Percentiles rank a stretch among this genome's conserved stretches.
Evolutionary conservation across 2,797 vertebrate genomes (phyloP).

Genomic region (Halcyon smyrnensis): DNA sequence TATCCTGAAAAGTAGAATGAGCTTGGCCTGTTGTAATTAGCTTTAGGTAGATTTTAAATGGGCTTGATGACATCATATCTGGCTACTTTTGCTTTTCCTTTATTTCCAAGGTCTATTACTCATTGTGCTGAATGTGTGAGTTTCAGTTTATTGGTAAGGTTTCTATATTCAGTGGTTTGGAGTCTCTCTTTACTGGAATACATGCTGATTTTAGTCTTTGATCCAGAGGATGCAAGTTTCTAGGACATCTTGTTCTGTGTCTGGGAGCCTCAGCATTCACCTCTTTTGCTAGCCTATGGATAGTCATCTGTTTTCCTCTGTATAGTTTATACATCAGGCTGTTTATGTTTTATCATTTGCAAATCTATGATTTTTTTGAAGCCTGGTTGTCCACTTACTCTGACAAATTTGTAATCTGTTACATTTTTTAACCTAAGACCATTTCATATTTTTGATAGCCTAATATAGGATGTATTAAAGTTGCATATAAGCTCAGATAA

Average conservation of each 20-base stretch:
- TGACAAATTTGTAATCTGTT: neutral
- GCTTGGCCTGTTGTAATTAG: neutral
- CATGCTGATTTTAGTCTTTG: neutral
- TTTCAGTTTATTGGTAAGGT: neutral
- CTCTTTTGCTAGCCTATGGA: neutral
- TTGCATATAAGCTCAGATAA: neutral
- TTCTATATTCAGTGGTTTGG: neutral
- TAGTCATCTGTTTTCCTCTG: neutral
- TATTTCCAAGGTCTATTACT: slow-evolving; percentile 3
- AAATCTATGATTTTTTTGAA: neutral
- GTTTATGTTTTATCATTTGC: neutral
- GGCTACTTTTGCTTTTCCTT: neutral
- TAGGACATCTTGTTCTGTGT: neutral
- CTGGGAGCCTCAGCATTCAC: neutral
- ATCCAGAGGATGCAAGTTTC: neutral
- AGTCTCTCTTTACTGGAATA: slow-evolving; percentile 6
- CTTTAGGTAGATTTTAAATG: slow-evolving; percentile 12
- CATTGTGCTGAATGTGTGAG: neutral
- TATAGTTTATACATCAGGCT: neutral
- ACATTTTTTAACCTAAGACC: neutral
- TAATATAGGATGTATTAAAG: neutral
- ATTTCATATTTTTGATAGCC: neutral
- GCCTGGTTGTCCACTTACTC: neutral
- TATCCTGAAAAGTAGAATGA: neutral
- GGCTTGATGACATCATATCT: slow-evolving; percentile 35